Conservation (phyloP, 2,888 invertebrate species). For the Platynereis dumerilii region DNA sequence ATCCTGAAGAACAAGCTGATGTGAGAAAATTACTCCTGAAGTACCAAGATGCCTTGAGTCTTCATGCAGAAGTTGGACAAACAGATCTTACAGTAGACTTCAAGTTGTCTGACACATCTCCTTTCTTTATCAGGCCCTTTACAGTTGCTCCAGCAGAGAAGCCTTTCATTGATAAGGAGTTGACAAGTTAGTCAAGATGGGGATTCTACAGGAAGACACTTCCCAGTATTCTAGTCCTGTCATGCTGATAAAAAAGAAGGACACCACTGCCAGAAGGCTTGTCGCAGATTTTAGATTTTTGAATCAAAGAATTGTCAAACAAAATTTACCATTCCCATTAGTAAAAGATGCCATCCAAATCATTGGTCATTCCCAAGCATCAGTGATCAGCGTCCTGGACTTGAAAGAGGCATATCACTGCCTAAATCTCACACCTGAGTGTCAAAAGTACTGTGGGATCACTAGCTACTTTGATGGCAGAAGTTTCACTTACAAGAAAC, state of each 20-base stretch:
- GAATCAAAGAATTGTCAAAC: background rate
- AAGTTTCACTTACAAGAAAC: background rate
- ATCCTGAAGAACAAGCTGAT: background rate
- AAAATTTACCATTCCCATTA: background rate
- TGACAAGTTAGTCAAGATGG: background rate
- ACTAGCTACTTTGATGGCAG: background rate
- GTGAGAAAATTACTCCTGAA: background rate
- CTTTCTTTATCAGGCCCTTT: conserved; percentile 6
- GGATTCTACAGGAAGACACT: background rate
- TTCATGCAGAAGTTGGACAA: background rate
- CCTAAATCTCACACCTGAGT: background rate
- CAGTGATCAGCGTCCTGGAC: background rate
- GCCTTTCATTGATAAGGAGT: background rate
- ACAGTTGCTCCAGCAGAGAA: background rate
- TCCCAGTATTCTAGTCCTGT: background rate
- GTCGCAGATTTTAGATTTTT: conserved; percentile 1
- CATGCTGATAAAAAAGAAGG: background rate
- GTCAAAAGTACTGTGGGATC: background rate
- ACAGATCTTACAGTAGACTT: background rate
- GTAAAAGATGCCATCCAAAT: background rate
- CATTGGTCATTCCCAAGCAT: background rate
- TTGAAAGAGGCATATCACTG: conserved; percentile 1
- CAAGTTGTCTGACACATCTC: background rate
- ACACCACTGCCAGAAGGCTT: background rate
- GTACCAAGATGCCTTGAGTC: background rate